Evolutionary conservation across 2,113 vertebrate genomes (phyloP).

Genomic region (Plotosus lineatus): DNA sequence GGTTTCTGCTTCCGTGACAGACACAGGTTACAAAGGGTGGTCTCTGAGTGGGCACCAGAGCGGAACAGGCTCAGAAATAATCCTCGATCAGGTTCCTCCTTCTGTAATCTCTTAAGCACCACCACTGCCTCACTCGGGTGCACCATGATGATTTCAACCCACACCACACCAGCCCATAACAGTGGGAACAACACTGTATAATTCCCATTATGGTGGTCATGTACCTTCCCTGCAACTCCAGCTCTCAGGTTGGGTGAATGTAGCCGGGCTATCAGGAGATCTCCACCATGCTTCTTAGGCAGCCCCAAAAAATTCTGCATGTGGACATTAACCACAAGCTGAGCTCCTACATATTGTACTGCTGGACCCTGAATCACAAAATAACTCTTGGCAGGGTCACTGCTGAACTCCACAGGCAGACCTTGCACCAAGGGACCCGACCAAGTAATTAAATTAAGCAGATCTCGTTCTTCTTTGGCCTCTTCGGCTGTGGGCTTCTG

Average conservation of each 20-base stretch:
- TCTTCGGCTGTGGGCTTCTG: conserved; percentile 79
- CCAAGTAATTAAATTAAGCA: conserved; percentile 82
- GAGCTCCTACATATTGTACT: conserved; percentile 78
- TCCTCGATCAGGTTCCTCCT: conserved; percentile 85
- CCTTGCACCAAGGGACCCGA: conserved; percentile 65
- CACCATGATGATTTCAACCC: conserved; percentile 85
- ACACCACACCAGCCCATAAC: conserved; percentile 83
- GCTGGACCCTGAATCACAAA: conserved; percentile 76
- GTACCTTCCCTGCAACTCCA: conserved; percentile 81
- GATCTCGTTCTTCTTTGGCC: conserved; percentile 75
- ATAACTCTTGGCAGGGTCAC: conserved; percentile 82
- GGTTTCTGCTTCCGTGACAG: conserved; percentile 75
- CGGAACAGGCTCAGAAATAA: conserved; percentile 92
- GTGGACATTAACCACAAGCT: conserved; percentile 83
- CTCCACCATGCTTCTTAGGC: conserved; percentile 88
- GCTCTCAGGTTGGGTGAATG: conserved; percentile 83
- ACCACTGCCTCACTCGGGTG: conserved; percentile 88
- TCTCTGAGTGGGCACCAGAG: conserved; percentile 83
- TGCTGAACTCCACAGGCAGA: conserved; percentile 74
- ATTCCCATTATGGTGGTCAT: conserved; percentile 86
- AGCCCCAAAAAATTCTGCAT: conserved; percentile 86
- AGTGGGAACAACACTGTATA: conserved; percentile 86
- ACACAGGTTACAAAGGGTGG: conserved; percentile 89
- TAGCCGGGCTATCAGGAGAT: conserved; percentile 88
- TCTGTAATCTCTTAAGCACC: conserved; percentile 80